Evolutionary conservation across 2,113 vertebrate species (phyloP).

Genomic region (Corydoras sp.): DNA sequence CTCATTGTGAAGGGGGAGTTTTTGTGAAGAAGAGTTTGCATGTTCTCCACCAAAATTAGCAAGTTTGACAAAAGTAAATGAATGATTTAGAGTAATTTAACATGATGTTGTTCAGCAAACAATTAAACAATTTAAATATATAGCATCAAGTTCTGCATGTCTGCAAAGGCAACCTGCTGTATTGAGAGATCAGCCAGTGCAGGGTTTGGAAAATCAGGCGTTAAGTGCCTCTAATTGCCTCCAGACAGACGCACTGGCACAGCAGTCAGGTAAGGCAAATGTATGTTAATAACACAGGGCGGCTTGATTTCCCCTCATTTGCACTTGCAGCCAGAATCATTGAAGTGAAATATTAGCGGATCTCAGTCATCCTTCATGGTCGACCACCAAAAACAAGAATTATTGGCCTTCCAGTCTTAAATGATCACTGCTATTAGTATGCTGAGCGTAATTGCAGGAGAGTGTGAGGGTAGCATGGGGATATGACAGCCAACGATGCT

Average conservation of each 20-base stretch:
- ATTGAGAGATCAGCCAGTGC: conserved; percentile 29
- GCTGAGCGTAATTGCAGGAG: conserved; percentile 47
- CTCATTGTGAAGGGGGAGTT: no score
- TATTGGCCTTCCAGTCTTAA: conserved; percentile 27
- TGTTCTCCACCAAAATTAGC: no score
- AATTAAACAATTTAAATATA: conserved; percentile 1
- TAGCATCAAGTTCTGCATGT: neutral
- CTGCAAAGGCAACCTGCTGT: neutral
- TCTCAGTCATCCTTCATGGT: conserved; percentile 34
- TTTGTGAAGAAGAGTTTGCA: no score
- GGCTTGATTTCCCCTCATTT: conserved; percentile 40
- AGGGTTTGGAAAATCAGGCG: conserved; percentile 19
- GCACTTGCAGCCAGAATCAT: conserved; percentile 35
- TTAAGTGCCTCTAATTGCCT: conserved; percentile 43
- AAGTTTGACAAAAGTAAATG: no score
- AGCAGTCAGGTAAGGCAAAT: conserved; percentile 42
- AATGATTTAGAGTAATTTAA: no score
- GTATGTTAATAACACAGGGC: conserved; percentile 41
- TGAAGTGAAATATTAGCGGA: conserved; percentile 40
- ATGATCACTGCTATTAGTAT: conserved; percentile 38
- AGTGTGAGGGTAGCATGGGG: conserved; percentile 42
- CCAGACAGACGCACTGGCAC: conserved; percentile 33
- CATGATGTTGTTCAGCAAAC: neutral
- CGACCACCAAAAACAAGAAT: conserved; percentile 34
- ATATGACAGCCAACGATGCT: conserved; percentile 60